phyloP scores from a whole-genome alignment of 1,140 invertebrate genomes.

The Hyposmocoma kahamanoa region DNA sequence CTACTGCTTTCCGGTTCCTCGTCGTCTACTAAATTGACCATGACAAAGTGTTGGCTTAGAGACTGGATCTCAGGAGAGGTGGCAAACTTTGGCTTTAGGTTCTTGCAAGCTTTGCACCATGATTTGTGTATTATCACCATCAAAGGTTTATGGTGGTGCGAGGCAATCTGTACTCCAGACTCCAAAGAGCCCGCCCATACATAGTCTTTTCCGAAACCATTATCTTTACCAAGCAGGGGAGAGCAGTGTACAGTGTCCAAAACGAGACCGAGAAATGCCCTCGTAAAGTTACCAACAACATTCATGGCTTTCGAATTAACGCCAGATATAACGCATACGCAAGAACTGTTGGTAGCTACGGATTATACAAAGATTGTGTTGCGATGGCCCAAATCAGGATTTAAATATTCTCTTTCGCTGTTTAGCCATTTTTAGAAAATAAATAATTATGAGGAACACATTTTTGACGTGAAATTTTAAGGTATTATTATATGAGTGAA shows the following conservation, averaged over 20 bases:
- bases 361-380: no score
- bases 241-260: constrained; percentile 41
- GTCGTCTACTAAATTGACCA: constrained; percentile 76
- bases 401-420: constrained; percentile 15
- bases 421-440: constrained; percentile 32
- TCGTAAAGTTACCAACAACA: constrained; percentile 35
- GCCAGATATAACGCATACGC: no score
- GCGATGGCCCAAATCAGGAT: no score
- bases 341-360: no score
- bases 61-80: constrained; percentile 71
- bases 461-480: no score
- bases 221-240: constrained; percentile 32
- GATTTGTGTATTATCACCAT: constrained; percentile 79
- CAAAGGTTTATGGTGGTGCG: constrained; percentile 69
- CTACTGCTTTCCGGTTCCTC: constrained; percentile 67
- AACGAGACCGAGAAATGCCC: constrained; percentile 34
- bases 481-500: no score
- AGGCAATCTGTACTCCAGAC: constrained; percentile 64
- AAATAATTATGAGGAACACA: no score
- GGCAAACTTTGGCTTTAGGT: constrained; percentile 75
- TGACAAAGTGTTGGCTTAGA: constrained; percentile 75
- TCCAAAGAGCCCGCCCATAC: constrained; percentile 67
- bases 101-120: constrained; percentile 78
- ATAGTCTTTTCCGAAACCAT: constrained; percentile 61
- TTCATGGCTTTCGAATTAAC: constrained; percentile 23